Evolutionary conservation across 2,113 vertebrate species (phyloP), one percentile per base, ranked within the genome.

Genomic region (Gallinago jamesoni): DNA sequence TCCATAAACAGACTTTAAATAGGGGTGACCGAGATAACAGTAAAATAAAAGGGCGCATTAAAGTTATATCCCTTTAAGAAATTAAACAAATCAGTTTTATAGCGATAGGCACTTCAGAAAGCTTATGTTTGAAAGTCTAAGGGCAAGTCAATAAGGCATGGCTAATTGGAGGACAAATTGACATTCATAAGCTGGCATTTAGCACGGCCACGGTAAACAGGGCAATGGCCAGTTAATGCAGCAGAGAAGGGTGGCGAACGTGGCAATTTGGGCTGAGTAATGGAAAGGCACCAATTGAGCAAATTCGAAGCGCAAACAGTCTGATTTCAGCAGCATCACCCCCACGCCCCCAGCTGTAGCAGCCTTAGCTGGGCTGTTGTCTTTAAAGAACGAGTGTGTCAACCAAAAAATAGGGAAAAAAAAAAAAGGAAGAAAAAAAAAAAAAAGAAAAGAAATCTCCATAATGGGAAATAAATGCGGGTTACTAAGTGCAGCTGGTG

Each of bases 111-210:
- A 97, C 98, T 98, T 95, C 89, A 98, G 96, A 98, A 97, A 97
- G 94, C 97, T 97, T 83, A 68, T 82, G 96, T 96, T 98, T 97
- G 97, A 96, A 97, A 97, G 97, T 94, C 94, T 96, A 90, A 96
- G 89, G 95, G 96, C 95, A 94, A 95, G 98, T 97, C 97, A 97
- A 98, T 98, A 98, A 98, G 97, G 97, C 96, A 96, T 95, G 89
- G 97, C 97, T 98, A 98, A 98, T 98, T 98, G 95, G 96, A 98
- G 91, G 97, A 92, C 94, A 98, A 98, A 98, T 77, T 97, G 97
- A 98, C 98, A 98, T 97, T 98, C 96, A 94, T 94, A 86, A 96
- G 95, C 95, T 83, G 84, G 84, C 91, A 45, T 87, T 95, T 92
- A 97, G 37, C 93, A 70, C 31, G 66, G 23, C 53, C 79, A 95